phyloP scores from a whole-genome alignment of 2,797 vertebrate species.

The Syncerus caffer region DNA sequence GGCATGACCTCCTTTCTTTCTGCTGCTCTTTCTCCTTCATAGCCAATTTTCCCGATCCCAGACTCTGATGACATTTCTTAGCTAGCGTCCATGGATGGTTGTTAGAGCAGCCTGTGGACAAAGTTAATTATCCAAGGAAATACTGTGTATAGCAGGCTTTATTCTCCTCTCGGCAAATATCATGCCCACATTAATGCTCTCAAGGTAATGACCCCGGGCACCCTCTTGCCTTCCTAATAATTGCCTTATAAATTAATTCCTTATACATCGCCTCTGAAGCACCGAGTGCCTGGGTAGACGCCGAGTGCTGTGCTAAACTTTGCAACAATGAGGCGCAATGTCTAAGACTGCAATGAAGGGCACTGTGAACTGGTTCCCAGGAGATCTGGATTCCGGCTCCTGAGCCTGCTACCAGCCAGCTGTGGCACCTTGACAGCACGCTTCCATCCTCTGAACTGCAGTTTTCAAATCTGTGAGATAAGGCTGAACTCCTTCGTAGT shows the following conservation, averaged over 20 bases:
- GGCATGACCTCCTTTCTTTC: too few relatives aligned
- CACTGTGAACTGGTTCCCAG: rapidly evolving
- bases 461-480: background rate
- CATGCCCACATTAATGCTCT: background rate
- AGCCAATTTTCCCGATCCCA: background rate
- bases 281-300: background rate
- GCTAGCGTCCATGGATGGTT: background rate
- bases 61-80: background rate
- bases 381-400: background rate
- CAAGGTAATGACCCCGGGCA: background rate
- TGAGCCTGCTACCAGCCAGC: background rate
- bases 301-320: background rate
- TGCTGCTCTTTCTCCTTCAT: background rate
- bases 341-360: background rate
- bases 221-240: background rate
- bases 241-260: background rate
- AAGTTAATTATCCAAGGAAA: conserved; percentile 7
- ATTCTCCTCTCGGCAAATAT: background rate
- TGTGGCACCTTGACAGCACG: background rate
- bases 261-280: background rate
- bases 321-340: background rate
- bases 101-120: background rate
- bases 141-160: background rate
- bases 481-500: background rate
- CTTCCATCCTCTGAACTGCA: background rate